phyloP scores from a whole-genome alignment of 1,140 invertebrate species.

The Frieseomelitta varia region DNA sequence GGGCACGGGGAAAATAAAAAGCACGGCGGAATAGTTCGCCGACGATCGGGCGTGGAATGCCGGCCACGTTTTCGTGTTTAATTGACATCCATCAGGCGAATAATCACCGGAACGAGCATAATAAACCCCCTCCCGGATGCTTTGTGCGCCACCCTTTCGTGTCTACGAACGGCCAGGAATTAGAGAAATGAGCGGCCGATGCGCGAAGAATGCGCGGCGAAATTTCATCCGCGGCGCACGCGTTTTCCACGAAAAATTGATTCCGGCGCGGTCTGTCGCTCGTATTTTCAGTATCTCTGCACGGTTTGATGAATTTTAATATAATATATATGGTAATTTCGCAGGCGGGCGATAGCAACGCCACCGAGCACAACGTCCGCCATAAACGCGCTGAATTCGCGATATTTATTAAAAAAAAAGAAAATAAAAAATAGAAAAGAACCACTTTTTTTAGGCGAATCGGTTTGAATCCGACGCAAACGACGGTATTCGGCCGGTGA shows the following conservation, averaged over 20 bases:
- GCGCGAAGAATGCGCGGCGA: neutral
- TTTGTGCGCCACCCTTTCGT: neutral
- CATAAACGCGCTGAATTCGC: neutral
- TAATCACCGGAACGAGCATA: conserved; percentile 34
- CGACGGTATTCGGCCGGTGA: neutral
- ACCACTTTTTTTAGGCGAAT: neutral
- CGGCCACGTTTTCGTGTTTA: conserved; percentile 39
- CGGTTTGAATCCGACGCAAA: neutral
- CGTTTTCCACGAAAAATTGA: neutral
- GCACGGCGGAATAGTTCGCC: conserved; percentile 29
- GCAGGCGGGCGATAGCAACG: too few species aligned
- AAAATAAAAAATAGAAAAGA: neutral
- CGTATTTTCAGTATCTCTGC: neutral
- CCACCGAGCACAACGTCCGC: neutral
- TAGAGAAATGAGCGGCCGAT: conserved; percentile 1
- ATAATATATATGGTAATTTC: neutral
- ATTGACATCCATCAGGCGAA: conserved; percentile 46
- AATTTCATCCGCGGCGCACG: neutral
- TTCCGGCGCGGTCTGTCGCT: neutral
- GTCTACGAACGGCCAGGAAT: neutral
- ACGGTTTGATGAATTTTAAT: conserved; percentile 3
- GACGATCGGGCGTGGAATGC: conserved; percentile 35
- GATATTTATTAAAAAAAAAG: neutral
- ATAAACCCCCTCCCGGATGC: conserved; percentile 1
- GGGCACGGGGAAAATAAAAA: neutral